Percentiles rank a stretch among this genome's conserved stretches.
Evolutionary conservation across 2,888 invertebrate species (phyloP).

Genomic region (Octodonta nipae): DNA sequence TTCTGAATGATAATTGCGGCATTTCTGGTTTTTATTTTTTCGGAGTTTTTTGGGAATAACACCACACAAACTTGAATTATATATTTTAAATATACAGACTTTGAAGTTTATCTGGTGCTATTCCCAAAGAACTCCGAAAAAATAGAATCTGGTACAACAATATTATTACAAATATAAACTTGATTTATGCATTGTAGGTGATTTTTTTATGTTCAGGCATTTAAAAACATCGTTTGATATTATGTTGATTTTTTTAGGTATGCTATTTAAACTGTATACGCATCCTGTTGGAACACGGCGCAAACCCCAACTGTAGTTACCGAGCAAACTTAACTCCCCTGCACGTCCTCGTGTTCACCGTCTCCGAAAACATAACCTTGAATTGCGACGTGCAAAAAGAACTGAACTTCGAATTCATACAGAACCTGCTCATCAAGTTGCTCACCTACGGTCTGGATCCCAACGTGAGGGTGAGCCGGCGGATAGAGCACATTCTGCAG

Average conservation of each 20-base stretch:
- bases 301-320: conserved; percentile 60
- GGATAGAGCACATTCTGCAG: conserved; percentile 56
- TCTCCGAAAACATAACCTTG: conserved; percentile 55
- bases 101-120: no score
- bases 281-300: conserved; percentile 54
- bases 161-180: no score
- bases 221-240: no score
- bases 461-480: conserved; percentile 43
- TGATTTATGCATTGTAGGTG: no score
- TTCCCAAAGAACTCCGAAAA: no score
- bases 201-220: no score
- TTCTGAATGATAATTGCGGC: no score
- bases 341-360: conserved; percentile 57
- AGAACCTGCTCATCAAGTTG: conserved; percentile 50
- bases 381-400: conserved; percentile 53
- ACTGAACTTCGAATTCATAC: conserved; percentile 55
- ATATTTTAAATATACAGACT: no score
- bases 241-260: conserved; percentile 37
- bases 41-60: no score
- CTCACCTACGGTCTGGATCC: conserved; percentile 56
- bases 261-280: conserved; percentile 59
- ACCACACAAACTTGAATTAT: no score
- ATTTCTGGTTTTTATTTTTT: no score
- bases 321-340: conserved; percentile 54
- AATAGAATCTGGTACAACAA: no score